phyloP scores from a whole-genome alignment of 1,140 invertebrate species.

The Pseudomyrmex flavicornis region DNA sequence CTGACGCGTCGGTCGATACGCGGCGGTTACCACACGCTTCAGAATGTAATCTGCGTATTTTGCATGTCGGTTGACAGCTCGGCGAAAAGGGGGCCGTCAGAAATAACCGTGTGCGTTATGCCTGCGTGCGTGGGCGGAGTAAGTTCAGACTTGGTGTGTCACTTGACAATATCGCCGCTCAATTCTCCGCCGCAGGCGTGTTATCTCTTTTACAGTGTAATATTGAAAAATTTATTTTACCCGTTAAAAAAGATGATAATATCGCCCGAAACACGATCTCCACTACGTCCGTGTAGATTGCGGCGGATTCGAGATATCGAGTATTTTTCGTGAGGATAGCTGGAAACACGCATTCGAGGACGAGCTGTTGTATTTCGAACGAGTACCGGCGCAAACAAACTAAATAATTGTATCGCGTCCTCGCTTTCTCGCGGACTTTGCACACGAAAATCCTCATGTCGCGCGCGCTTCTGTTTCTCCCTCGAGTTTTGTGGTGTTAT shows the following conservation, averaged over 20 bases:
- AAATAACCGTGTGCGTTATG: conserved; percentile 42
- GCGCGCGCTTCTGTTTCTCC: not conserved
- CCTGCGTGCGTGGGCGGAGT: conserved; percentile 31
- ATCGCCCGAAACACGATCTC: not conserved
- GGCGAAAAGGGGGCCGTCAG: conserved; percentile 37
- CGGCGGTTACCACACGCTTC: conserved; percentile 32
- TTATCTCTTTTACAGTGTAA: not conserved
- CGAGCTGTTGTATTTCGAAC: too few species aligned
- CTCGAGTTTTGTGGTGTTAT: conserved; percentile 34
- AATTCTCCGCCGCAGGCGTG: not conserved
- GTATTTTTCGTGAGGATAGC: not conserved
- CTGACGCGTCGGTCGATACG: conserved; percentile 46
- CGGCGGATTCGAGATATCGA: too few species aligned
- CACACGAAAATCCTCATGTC: not conserved
- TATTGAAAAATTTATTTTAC: conserved; percentile 42
- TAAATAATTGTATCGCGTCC: conserved; percentile 12
- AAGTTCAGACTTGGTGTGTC: not conserved
- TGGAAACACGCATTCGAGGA: not conserved
- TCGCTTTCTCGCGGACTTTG: not conserved
- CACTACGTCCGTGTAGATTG: too few species aligned
- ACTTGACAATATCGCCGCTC: conserved; percentile 29
- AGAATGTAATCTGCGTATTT: conserved; percentile 53
- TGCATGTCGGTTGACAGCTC: conserved; percentile 36
- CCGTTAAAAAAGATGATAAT: not conserved
- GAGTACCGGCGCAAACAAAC: not conserved